Evolutionary conservation across 2,888 invertebrate species (phyloP).

Genomic region (Brenthis daphne): DNA sequence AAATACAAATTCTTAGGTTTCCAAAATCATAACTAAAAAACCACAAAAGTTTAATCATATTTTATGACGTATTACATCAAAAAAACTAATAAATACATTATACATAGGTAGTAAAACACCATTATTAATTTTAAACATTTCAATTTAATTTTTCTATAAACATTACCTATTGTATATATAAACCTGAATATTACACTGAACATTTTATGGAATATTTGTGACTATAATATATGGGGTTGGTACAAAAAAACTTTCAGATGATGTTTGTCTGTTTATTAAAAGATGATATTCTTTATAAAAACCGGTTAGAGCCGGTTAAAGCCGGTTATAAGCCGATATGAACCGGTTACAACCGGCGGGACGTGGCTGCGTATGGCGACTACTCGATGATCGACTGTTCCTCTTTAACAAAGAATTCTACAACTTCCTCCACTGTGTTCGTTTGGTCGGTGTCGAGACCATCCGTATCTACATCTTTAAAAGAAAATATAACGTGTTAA

Average conservation of each 20-base stretch:
- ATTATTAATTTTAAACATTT: slow-evolving; percentile 75
- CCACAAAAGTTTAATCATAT: background rate
- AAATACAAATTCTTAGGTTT: too few species aligned
- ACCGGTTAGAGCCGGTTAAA: slow-evolving; percentile 10
- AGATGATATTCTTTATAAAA: slow-evolving; percentile 36
- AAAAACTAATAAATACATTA: slow-evolving; percentile 46
- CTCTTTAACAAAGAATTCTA: slow-evolving; percentile 99
- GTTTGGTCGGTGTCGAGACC: slow-evolving; percentile 91
- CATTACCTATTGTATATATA: slow-evolving; percentile 76
- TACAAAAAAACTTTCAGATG: slow-evolving; percentile 60
- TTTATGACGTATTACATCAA: slow-evolving; percentile 32
- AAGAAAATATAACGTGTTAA: slow-evolving; percentile 40
- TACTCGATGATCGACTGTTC: slow-evolving; percentile 92
- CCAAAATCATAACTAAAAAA: too few species aligned
- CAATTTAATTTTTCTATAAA: slow-evolving; percentile 80
- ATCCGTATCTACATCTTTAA: slow-evolving; percentile 95
- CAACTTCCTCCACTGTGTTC: slow-evolving; percentile 96
- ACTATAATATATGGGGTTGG: slow-evolving; percentile 51
- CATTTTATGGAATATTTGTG: slow-evolving; percentile 60
- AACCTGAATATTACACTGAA: slow-evolving; percentile 67
- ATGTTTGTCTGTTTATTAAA: slow-evolving; percentile 53
- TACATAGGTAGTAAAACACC: slow-evolving; percentile 67
- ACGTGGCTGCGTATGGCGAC: slow-evolving; percentile 63
- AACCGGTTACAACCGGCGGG: slow-evolving; percentile 30
- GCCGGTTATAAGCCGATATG: slow-evolving; percentile 19